These are phyloP conservation scores for Riptortus pedestris DNA, from an alignment of 1,140 invertebrate species.

Conservation along the genomic window DNA sequence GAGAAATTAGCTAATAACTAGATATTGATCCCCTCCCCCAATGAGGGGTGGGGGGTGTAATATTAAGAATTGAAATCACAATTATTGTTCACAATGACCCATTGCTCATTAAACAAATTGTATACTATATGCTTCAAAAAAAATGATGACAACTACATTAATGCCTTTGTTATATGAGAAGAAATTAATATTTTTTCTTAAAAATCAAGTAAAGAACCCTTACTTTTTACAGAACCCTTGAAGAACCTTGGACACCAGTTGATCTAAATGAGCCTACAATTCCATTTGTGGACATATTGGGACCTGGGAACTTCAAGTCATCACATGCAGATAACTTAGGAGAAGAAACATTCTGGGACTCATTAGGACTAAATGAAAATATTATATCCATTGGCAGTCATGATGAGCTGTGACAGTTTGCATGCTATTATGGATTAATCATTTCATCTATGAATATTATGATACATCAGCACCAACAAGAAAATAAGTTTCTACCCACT, in stretches of 20 bases:
- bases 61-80: background rate
- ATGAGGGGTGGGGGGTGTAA: background rate
- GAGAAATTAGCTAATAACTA: no score
- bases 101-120: background rate
- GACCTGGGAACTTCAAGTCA: background rate
- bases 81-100: background rate
- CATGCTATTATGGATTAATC: background rate
- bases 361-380: background rate
- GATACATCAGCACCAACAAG: background rate
- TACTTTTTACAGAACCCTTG: slow-evolving; percentile 2
- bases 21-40: background rate
- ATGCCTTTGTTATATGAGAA: background rate
- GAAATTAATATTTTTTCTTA: background rate
- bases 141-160: background rate
- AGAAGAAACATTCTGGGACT: background rate
- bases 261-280: background rate
- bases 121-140: background rate
- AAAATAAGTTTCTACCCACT: background rate
- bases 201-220: background rate
- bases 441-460: background rate
- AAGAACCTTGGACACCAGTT: background rate
- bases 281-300: background rate
- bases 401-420: background rate
- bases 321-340: background rate
- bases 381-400: background rate